phyloP scores from a whole-genome alignment of 1,140 invertebrate species.

The Cyclargus thomasi region DNA sequence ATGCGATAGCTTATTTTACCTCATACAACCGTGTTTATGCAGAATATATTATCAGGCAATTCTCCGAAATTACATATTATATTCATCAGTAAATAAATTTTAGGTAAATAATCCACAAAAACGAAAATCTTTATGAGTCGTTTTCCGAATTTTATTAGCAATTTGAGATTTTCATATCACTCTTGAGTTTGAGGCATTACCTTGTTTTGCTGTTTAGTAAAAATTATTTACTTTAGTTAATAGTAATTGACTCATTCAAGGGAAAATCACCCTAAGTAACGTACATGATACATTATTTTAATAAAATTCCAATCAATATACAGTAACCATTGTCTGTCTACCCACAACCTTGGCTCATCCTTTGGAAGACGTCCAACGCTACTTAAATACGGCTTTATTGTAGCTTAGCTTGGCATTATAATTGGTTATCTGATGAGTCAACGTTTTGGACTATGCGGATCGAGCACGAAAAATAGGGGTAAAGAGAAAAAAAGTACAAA shows the following conservation, averaged over 20 bases:
- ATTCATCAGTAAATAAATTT: neutral
- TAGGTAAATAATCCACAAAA: no score
- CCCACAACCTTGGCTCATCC: constrained; percentile 11
- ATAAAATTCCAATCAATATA: neutral
- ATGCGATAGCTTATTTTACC: neutral
- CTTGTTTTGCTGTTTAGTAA: no score
- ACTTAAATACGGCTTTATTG: neutral
- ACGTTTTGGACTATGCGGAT: neutral
- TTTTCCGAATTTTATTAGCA: no score
- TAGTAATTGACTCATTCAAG: neutral
- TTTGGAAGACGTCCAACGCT: constrained; percentile 25
- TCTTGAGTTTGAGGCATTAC: no score
- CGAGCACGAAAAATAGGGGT: no score
- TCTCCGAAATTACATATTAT: neutral
- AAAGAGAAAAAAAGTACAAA: no score
- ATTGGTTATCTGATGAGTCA: neutral
- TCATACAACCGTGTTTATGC: neutral
- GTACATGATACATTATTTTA: neutral
- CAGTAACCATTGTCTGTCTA: neutral
- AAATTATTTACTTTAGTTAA: no score
- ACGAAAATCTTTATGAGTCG: no score
- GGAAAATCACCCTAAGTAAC: neutral
- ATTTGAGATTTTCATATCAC: no score
- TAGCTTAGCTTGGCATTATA: neutral
- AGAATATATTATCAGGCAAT: neutral